A percentile compares a stretch with the other conserved stretches of the same genome.
Conservation (phyloP, 2,888 invertebrate genomes). For the Drosophila infuscata region DNA sequence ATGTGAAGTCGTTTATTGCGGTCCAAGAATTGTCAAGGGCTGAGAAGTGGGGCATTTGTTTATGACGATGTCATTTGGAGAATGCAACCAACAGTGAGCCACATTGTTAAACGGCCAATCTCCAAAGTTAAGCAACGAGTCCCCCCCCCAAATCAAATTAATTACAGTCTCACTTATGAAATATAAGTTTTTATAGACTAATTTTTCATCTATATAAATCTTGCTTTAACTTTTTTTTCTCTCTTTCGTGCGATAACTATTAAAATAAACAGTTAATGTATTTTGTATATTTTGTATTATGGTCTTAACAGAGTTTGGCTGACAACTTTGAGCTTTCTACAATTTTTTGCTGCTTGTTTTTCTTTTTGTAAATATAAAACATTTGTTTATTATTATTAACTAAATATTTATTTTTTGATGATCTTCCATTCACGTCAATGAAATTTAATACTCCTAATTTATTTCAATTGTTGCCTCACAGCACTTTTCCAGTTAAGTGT, state of each 20-base stretch:
- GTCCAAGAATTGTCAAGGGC: conserved; percentile 50
- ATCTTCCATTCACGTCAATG: neutral
- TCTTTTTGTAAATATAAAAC: neutral
- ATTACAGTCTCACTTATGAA: conserved; percentile 8
- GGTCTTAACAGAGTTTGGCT: neutral
- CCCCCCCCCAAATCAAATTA: conserved; percentile 1
- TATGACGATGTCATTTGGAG: conserved; percentile 26
- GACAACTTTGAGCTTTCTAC: neutral
- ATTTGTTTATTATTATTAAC: neutral
- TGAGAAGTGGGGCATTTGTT: conserved; percentile 35
- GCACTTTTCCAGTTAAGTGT: neutral
- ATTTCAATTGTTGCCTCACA: neutral
- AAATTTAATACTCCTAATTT: neutral
- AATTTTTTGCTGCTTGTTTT: neutral
- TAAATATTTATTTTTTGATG: neutral
- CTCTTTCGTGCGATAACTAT: neutral
- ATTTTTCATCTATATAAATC: neutral
- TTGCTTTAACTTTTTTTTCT: neutral
- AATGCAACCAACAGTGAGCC: conserved; percentile 3
- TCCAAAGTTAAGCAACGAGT: conserved; percentile 14
- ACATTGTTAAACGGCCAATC: conserved; percentile 1
- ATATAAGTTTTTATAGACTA: neutral
- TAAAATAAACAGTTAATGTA: neutral
- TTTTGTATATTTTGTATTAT: neutral
- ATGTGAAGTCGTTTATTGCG: conserved; percentile 29